Conservation (phyloP, 1,140 invertebrate genomes). For the Mamestra configurata region DNA sequence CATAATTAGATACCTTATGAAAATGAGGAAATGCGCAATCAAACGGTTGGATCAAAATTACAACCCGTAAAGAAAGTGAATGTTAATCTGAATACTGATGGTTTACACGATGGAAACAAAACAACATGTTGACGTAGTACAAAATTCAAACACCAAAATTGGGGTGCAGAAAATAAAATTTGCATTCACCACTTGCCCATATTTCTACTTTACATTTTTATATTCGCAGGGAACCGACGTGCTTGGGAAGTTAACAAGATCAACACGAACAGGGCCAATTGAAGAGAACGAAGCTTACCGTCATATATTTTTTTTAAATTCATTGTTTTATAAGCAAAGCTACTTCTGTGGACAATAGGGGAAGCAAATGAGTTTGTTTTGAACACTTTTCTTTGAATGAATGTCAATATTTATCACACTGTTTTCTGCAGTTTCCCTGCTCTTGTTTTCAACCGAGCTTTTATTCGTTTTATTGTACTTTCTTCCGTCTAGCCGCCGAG, state of each 20-base stretch:
- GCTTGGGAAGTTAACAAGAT: conserved; percentile 64
- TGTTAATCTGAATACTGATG: not conserved
- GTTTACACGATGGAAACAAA: conserved; percentile 12
- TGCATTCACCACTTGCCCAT: conserved; percentile 61
- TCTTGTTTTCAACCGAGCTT: not conserved
- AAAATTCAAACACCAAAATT: conserved; percentile 34
- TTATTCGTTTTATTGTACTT: not conserved
- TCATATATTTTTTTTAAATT: conserved; percentile 28
- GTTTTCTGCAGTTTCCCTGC: not conserved
- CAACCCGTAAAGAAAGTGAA: conserved; percentile 34
- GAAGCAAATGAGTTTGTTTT: conserved; percentile 18
- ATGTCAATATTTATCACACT: conserved; percentile 20
- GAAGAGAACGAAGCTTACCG: conserved; percentile 29
- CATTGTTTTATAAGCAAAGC: conserved; percentile 17
- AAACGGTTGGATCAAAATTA: conserved; percentile 27
- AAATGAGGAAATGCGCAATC: not conserved
- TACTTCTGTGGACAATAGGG: conserved; percentile 13
- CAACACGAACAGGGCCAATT: conserved; percentile 56
- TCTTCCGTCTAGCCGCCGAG: conserved; percentile 3
- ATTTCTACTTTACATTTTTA: conserved; percentile 66
- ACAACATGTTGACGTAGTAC: conserved; percentile 37
- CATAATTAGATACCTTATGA: conserved; percentile 30
- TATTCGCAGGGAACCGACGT: conserved; percentile 63
- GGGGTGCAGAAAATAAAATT: conserved; percentile 58
- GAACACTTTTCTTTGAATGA: conserved; percentile 13